phyloP scores from a whole-genome alignment of 35 echinoderm and acorn worm genomes.

The Ptychodera flava region DNA sequence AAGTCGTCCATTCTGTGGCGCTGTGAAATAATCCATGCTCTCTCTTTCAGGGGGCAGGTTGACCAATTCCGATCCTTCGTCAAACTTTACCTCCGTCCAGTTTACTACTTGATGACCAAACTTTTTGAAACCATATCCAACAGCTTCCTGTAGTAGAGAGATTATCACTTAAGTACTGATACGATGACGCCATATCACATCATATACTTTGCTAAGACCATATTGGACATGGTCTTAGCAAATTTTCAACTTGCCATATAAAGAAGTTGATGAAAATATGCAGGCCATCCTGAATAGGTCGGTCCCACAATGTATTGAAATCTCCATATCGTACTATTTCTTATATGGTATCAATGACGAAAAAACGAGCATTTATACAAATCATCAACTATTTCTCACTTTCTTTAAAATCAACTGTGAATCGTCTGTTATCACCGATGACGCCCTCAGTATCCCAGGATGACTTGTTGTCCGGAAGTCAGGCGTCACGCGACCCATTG shows the following conservation, averaged over 20 bases:
- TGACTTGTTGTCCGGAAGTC: background rate
- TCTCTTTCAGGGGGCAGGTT: background rate
- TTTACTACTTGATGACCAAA: slow-evolving; percentile 42
- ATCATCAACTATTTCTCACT: no score
- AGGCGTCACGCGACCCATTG: background rate
- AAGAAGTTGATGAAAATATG: background rate
- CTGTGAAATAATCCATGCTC: background rate
- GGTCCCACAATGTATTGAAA: background rate
- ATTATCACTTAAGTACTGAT: background rate
- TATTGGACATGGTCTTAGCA: background rate
- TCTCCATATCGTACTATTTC: no score
- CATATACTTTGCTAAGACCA: background rate
- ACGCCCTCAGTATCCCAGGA: background rate
- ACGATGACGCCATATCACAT: background rate
- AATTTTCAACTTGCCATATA: background rate
- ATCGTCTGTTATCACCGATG: background rate
- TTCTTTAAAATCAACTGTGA: background rate
- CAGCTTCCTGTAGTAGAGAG: slow-evolving; percentile 13
- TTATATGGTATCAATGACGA: no score
- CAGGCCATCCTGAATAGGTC: background rate
- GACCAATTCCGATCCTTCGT: background rate
- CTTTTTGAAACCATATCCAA: slow-evolving; percentile 23
- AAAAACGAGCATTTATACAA: no score
- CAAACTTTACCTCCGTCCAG: slow-evolving; percentile 8
- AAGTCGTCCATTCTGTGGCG: background rate